These are phyloP conservation scores for Gallinago paraguaiae DNA, from an alignment of 2,113 vertebrate species.

Conservation along the genomic window DNA sequence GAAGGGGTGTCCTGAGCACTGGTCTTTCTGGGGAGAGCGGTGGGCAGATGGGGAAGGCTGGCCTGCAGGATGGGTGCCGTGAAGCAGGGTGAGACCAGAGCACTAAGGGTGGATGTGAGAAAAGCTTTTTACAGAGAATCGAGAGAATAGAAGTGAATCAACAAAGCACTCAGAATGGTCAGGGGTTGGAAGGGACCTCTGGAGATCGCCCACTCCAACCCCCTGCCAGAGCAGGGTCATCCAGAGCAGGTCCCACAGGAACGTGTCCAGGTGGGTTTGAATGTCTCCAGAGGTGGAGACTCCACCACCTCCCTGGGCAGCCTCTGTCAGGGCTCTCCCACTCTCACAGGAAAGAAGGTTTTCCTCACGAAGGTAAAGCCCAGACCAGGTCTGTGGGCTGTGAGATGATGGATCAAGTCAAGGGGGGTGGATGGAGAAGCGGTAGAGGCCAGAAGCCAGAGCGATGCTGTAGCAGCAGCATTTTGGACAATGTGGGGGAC, in stretches of 20 bases:
- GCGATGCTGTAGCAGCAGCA: neutral
- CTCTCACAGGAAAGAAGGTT: neutral
- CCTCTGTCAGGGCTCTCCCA: neutral
- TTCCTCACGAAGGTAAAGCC: neutral
- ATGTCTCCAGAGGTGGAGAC: neutral
- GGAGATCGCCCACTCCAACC: neutral
- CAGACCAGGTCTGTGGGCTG: neutral
- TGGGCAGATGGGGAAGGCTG: neutral
- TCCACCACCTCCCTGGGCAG: neutral
- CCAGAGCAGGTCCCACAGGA: neutral
- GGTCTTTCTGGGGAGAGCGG: neutral
- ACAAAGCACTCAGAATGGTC: neutral
- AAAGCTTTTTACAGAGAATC: neutral
- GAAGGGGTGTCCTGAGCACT: neutral
- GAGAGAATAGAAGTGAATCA: neutral
- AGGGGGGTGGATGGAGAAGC: neutral
- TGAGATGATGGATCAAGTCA: neutral
- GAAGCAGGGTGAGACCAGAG: neutral
- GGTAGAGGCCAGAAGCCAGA: neutral
- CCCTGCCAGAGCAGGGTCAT: neutral
- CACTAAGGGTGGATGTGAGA: neutral
- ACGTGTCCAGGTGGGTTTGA: neutral
- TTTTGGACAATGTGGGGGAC: neutral
- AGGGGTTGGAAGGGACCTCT: neutral
- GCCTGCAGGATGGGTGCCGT: accelerated